Conservation (phyloP, 2,888 invertebrate genomes). For the Leptodirus hochenwartii region DNA sequence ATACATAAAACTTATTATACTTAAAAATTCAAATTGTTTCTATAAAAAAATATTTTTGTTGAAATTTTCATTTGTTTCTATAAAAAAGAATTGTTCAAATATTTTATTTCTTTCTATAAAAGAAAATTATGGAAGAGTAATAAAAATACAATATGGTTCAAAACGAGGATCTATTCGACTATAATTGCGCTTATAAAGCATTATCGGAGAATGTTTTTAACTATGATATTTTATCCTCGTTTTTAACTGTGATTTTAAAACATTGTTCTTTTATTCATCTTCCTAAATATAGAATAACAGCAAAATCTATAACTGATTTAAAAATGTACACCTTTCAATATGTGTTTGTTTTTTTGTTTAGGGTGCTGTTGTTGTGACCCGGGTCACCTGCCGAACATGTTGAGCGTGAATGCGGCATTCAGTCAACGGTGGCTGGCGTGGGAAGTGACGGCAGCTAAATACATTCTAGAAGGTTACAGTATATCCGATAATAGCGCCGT, state of each 20-base stretch:
- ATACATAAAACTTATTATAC: no score
- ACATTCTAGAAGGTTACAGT: constrained; percentile 95
- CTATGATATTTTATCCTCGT: background rate
- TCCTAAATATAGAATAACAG: background rate
- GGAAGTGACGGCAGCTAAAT: constrained; percentile 93
- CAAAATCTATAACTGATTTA: background rate
- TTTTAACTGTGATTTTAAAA: background rate
- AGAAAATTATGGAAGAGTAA: no score
- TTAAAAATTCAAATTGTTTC: no score
- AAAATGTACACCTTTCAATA: background rate
- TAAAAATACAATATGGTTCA: no score
- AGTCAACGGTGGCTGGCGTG: constrained; percentile 94
- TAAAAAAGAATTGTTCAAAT: no score
- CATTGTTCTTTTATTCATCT: background rate
- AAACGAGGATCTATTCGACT: no score
- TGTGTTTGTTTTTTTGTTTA: constrained; percentile 17
- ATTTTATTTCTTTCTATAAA: no score
- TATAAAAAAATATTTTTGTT: no score
- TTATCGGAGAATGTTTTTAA: no score
- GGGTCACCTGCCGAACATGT: constrained; percentile 70
- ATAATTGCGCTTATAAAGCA: no score
- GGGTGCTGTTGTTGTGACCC: constrained; percentile 84
- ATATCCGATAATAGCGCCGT: constrained; percentile 96
- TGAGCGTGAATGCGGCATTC: constrained; percentile 95
- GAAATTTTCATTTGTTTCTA: no score